Base-by-base conservation (phyloP, 2,113 vertebrate species). In the Bufo bufo region DNA sequence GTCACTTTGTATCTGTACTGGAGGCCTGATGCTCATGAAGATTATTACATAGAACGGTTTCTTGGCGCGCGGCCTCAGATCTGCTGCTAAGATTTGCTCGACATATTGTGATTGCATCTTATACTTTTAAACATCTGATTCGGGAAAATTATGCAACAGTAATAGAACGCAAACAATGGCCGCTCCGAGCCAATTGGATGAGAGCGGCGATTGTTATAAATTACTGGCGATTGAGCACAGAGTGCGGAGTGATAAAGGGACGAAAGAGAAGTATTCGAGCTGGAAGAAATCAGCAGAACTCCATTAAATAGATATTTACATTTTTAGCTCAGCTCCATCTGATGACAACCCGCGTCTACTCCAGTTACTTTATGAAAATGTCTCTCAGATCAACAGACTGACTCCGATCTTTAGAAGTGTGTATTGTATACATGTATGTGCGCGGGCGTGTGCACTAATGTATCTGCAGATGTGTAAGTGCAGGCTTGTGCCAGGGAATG, bases 171-270 rank as follows among this genome's bases (percentile, higher is more conserved):
- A 78, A 86, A 86, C 85, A 86, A 86, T 86, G 72, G 58, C 58
- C 12, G 20, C 58, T 47, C 20, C 1, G 59, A 65, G 72, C 85
- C 85, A 86, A 50, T 8, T 78, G 85, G 85, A 77, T 13, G n/a
- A 17, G 59, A 23, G 19, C 33, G 9, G 50, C 71, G 56, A 77
- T 85, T 77, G 84, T 85, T 85, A 45, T 77, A 77, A 85, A 86
- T 65, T 63, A 77, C 74, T 78, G 85, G 20, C 78, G 72, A 86
- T 86, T 78, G 72, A 77, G 74, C 75, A 69, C 78, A 71, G 86
- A 90, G 90, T 92, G 91, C 90, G 90, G 91, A 90, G 92, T 91
- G 90, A 66, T 66, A 89, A 89, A 91, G 90, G 92, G 91, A 91
- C 91, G 90, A 86, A 8, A 90, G 91, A 71, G 82, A 90, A 61